Evolutionary conservation across 64 coral and sea anemone species (phyloP).

Genomic region (Catalaphyllia jardinei): DNA sequence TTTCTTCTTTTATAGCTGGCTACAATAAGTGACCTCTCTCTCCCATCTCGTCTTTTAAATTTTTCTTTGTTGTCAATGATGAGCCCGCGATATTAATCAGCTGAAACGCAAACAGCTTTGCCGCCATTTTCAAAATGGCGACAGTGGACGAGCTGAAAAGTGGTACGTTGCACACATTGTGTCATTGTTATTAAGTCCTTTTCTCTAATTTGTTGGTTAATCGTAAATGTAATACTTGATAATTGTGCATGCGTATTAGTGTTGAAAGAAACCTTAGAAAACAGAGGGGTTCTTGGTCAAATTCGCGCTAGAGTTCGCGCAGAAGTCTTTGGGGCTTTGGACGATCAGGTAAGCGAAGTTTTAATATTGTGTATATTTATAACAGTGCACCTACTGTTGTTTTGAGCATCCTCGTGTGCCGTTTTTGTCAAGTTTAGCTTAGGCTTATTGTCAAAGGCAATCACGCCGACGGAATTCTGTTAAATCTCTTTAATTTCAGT

Average conservation of each 20-base stretch:
- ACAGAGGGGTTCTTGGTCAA: constrained; percentile 93
- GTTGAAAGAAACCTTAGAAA: constrained; percentile 96
- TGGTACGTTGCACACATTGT: constrained; percentile 42
- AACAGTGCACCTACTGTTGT: neutral
- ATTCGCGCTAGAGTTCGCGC: constrained; percentile 92
- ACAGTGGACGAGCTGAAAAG: constrained; percentile 85
- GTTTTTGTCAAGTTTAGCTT: too few relatives aligned
- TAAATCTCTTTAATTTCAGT: constrained; percentile 30
- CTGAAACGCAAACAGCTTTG: neutral
- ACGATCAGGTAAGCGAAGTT: constrained; percentile 76
- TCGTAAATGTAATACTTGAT: neutral
- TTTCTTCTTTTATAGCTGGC: too few relatives aligned
- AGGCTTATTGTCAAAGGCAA: too few relatives aligned
- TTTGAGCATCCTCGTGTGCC: too few relatives aligned
- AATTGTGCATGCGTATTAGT: constrained; percentile 25
- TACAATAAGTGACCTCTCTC: neutral
- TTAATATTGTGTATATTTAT: neutral
- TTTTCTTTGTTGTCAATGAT: neutral
- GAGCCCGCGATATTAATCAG: neutral
- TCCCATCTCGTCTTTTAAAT: neutral
- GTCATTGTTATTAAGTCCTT: neutral
- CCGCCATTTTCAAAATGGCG: constrained; percentile 98
- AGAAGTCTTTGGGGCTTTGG: constrained; percentile 91
- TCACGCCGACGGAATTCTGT: too few relatives aligned
- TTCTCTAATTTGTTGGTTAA: neutral